Evolutionary conservation across 2,888 invertebrate genomes (phyloP).

Genomic region (Loripinus fragilis): DNA sequence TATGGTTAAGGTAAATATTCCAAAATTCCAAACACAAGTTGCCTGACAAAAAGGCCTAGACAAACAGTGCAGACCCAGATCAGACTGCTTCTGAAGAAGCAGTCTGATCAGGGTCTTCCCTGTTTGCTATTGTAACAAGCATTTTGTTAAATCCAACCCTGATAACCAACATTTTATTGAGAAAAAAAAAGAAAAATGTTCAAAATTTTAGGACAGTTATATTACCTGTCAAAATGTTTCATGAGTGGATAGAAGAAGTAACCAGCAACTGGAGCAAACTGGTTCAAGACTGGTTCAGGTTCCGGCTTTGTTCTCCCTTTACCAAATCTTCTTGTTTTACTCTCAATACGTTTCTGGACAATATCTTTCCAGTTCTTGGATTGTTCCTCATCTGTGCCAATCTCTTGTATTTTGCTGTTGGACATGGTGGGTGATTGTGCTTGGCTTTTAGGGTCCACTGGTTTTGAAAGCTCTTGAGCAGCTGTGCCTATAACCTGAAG

Average conservation of each 20-base stretch:
- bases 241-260: constrained; percentile 91
- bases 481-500: constrained; percentile 79
- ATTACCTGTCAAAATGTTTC: constrained; percentile 77
- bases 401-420: constrained; percentile 81
- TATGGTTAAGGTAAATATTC: too few species aligned
- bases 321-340: constrained; percentile 88
- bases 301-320: constrained; percentile 84
- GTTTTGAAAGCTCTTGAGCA: constrained; percentile 78
- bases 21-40: too few species aligned
- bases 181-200: too few species aligned
- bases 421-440: constrained; percentile 58
- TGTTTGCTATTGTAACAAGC: too few species aligned
- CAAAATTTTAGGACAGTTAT: too few species aligned
- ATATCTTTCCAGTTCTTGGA: constrained; percentile 85
- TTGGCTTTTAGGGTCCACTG: constrained; percentile 41
- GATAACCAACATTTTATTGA: too few species aligned
- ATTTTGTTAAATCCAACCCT: too few species aligned
- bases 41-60: too few species aligned
- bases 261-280: constrained; percentile 90
- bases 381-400: constrained; percentile 39
- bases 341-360: constrained; percentile 88
- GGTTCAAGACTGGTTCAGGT: constrained; percentile 85
- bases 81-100: too few species aligned
- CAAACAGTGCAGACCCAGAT: too few species aligned
- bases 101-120: too few species aligned